These are phyloP conservation scores for Atlantisia rogersi DNA, from an alignment of 2,113 vertebrate species.

Conservation along the genomic window DNA sequence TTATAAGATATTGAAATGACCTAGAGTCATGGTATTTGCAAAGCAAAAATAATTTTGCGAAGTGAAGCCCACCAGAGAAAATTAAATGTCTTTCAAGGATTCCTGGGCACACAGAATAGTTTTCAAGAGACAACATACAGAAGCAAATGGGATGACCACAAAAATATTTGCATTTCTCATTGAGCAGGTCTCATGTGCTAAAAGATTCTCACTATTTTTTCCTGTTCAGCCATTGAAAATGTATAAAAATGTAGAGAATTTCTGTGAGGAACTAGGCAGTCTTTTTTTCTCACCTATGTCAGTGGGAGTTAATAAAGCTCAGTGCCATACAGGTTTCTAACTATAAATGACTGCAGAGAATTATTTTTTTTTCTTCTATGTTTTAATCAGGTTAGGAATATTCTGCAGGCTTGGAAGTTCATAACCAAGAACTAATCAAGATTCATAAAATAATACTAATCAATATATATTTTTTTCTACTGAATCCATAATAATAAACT, in stretches of 20 bases:
- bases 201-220: neutral
- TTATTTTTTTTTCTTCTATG: accelerated
- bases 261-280: neutral
- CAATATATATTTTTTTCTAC: neutral
- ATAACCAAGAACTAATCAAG: neutral
- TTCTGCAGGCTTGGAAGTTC: neutral
- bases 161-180: neutral
- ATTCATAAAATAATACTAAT: neutral
- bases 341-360: neutral
- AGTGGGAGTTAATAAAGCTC: neutral
- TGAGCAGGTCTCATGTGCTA: neutral
- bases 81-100: neutral
- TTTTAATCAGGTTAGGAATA: neutral
- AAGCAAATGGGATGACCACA: neutral
- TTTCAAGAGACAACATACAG: neutral
- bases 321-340: neutral
- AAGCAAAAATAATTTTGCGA: neutral
- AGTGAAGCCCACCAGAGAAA: neutral
- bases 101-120: neutral
- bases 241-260: neutral
- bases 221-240: neutral
- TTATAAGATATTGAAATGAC: neutral
- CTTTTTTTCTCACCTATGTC: neutral
- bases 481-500: neutral
- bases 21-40: neutral